Base-by-base conservation (phyloP, 2,888 invertebrate genomes). In the Habrosyne pyritoides region DNA sequence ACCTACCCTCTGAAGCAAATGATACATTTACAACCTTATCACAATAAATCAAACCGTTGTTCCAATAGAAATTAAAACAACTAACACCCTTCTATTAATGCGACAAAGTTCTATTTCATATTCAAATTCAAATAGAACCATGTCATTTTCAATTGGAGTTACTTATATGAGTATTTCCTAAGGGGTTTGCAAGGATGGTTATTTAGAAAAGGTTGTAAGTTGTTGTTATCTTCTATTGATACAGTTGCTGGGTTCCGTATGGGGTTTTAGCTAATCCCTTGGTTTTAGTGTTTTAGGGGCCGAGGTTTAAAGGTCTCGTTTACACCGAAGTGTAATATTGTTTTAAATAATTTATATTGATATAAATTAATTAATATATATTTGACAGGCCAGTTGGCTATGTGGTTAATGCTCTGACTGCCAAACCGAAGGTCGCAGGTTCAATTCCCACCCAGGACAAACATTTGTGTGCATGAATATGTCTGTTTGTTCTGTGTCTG, bases 191-290 rank as follows among this genome's bases (percentile, higher is more conserved):
- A 46, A 5, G 48, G n/a, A 14, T 10, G 30, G 21, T 47, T 24
- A 21, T 30, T 36, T 52, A 36, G 50, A 53, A 42, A 58, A 48
- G 30, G 7, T 61, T 53, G 47, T 57, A 48, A 56, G 56, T 46
- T 10, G n/a, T 60, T 55, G 55, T 56, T 66, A 68, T 77, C 75
- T 64, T 24, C 55, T 80, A 66, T 80, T 76, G 75, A 71, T 68
- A 66, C 76, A 75, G 76, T 58, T 53, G 66, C 47, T 26, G 53
- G 56, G 59, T 61, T 52, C 61, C 58, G 64, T 60, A 58, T 55
- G 59, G 26, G 52, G 54, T 63, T 54, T 46, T 53, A 47, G 56
- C 49, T 64, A 61, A 69, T 63, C 63, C 72, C 57, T 53, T 64
- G 63, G 60, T 62, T 61, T 63, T 56, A 64, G 21, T 28, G 30